These are phyloP conservation scores for Pectinophora gossypiella DNA, from an alignment of 1,140 invertebrate species.

Conservation along the genomic window DNA sequence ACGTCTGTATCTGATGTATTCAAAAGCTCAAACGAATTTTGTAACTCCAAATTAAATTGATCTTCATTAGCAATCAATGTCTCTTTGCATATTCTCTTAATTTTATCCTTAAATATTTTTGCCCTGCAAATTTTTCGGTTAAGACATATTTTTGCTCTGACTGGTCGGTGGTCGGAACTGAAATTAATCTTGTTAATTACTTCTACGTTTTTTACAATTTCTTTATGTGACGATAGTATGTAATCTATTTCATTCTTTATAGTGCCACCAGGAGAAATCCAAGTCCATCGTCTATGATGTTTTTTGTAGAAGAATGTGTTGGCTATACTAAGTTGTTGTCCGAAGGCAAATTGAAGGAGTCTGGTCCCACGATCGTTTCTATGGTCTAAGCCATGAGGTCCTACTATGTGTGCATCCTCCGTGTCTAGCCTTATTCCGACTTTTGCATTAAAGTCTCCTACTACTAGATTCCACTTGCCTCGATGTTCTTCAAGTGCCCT, in stretches of 20 bases:
- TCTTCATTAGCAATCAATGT: background rate
- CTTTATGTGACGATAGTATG: background rate
- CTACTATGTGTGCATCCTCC: constrained; percentile 6
- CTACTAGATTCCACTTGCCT: background rate
- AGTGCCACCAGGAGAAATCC: background rate
- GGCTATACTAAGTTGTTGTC: background rate
- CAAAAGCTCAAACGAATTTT: background rate
- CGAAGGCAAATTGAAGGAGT: constrained; percentile 9
- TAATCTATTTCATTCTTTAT: constrained; percentile 3
- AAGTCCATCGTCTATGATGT: background rate
- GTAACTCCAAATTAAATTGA: constrained; percentile 1
- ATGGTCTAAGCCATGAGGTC: constrained; percentile 11
- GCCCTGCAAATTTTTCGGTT: background rate
- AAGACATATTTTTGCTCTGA: background rate
- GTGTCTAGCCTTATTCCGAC: constrained; percentile 9
- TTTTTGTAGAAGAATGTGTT: background rate
- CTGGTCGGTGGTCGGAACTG: constrained; percentile 5
- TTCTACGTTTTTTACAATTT: background rate
- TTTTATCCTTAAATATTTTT: background rate
- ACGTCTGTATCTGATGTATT: background rate
- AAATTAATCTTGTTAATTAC: constrained; percentile 3
- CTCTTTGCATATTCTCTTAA: background rate
- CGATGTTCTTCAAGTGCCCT: constrained; percentile 1
- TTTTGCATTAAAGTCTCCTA: constrained; percentile 7
- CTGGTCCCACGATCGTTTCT: constrained; percentile 13